Evolutionary conservation across 2,113 vertebrate species (phyloP), one percentile per base, ranked within the genome.

Genomic region (Oryzias woworae): DNA sequence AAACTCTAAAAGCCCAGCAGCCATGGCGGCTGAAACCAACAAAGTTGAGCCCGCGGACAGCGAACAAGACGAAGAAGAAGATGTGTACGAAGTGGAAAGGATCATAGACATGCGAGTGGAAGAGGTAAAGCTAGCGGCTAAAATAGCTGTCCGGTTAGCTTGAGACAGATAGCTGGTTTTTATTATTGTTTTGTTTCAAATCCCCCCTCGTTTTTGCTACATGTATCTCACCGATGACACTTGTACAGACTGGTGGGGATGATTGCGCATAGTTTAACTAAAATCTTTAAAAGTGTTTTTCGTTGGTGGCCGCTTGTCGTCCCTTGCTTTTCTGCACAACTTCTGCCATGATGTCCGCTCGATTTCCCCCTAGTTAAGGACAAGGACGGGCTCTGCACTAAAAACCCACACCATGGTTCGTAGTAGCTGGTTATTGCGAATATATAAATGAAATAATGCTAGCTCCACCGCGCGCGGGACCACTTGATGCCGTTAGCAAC

Each of bases 81-180:
- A 96, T 46, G 94, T 96, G 4, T 98, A 95, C 81, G 96, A 98
- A 79, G 97, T 98, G 93, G 97, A 98, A 86, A 90, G 88, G 82
- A 98, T 98, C 84, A 92, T 98, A 62, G 96, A 98, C 88, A 88
- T 95, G 92, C 94, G 94, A 60, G 90, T 82, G 14, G 94, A 95
- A 43, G 94, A 91, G 91, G 96, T 97, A 88, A 88, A 16, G 75
- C 72, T 69, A 73, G 64, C 51, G 4, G 61, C 64, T 72, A 70
- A 36, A 15, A 1, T 73, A 69, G 68, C 68, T 8, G 48, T 31
- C 45, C 66, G 47, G 66, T 71, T 66, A 73, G 73, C 58, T 57
- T 36, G 12, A 22, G 24, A 54, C 77, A 50, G 79, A 78, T 60
- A 75, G 71, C 74, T 77, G 78, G 26, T 28, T 28, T 28, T 28